A percentile compares a stretch with the other conserved stretches of the same genome.
Conservation (phyloP, 2,888 invertebrate species). For the Frankliniella intonsa region DNA sequence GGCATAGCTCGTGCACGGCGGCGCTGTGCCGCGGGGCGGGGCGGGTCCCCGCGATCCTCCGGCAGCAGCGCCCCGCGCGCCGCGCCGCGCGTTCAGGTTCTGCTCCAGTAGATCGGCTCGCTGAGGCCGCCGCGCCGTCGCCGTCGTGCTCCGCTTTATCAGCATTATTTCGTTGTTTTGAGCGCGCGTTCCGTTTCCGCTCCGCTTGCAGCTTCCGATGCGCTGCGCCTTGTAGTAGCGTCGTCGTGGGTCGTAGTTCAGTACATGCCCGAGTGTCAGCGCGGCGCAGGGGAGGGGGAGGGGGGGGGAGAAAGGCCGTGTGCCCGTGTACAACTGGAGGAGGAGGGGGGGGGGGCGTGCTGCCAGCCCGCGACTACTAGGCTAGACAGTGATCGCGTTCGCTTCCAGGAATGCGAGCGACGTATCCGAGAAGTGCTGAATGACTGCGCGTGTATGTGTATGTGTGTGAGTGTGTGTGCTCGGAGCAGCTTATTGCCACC, state of each 20-base stretch:
- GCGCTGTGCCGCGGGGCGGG: background rate
- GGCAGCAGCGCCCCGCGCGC: background rate
- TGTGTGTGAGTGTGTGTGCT: background rate
- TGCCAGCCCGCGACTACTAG: too few relatives aligned
- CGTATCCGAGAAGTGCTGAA: constrained; percentile 17
- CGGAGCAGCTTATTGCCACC: background rate
- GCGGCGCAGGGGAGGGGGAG: too few relatives aligned
- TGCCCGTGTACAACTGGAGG: too few relatives aligned
- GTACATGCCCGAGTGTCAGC: too few relatives aligned
- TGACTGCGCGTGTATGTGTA: background rate
- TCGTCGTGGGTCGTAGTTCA: too few relatives aligned
- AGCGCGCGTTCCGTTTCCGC: background rate
- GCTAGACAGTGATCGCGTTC: background rate
- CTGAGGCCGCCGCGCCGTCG: background rate
- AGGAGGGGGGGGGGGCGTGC: too few relatives aligned
- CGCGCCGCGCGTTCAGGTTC: constrained; percentile 5
- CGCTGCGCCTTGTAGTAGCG: background rate
- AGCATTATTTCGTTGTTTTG: background rate
- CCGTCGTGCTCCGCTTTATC: background rate
- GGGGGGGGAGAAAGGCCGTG: too few relatives aligned
- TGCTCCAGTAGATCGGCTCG: constrained; percentile 17
- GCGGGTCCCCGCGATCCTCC: background rate
- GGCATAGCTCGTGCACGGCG: constrained; percentile 8
- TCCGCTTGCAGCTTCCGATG: background rate
- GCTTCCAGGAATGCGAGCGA: constrained; percentile 16